phyloP scores from a whole-genome alignment of 2,797 vertebrate genomes.

The Gallinago solitaria region DNA sequence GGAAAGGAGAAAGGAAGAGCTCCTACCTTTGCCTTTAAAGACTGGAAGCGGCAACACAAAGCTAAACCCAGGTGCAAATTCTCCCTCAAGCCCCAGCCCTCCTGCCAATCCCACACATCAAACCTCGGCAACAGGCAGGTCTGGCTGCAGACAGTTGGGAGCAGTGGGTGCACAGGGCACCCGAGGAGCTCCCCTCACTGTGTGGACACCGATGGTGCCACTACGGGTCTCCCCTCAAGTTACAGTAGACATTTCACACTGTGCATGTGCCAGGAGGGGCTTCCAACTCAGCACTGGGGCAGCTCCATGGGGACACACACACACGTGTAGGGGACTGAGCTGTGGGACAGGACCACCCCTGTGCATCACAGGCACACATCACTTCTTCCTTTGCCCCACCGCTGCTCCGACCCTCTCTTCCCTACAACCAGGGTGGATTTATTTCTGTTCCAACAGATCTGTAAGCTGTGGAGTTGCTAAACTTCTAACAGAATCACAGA shows the following conservation, averaged over 20 bases:
- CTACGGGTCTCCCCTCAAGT: neutral
- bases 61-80: neutral
- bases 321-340: neutral
- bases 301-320: neutral
- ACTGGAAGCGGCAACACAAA: neutral
- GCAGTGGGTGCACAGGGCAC: neutral
- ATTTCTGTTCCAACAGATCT: neutral
- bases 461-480: neutral
- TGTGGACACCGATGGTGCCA: fast-evolving
- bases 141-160: neutral
- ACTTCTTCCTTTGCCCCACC: neutral
- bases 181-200: neutral
- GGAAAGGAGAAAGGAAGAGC: neutral
- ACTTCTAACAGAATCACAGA: neutral
- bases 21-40: neutral
- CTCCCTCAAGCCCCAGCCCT: neutral
- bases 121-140: neutral
- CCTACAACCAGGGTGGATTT: neutral
- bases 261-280: neutral
- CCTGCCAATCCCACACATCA: neutral
- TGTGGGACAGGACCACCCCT: neutral
- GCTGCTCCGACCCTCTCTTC: neutral
- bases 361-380: neutral
- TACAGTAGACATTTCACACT: neutral
- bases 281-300: neutral